A percentile compares a stretch with the other conserved stretches of the same genome.
phyloP scores from a whole-genome alignment of 2,888 invertebrate genomes.

The Pandemis corylana region DNA sequence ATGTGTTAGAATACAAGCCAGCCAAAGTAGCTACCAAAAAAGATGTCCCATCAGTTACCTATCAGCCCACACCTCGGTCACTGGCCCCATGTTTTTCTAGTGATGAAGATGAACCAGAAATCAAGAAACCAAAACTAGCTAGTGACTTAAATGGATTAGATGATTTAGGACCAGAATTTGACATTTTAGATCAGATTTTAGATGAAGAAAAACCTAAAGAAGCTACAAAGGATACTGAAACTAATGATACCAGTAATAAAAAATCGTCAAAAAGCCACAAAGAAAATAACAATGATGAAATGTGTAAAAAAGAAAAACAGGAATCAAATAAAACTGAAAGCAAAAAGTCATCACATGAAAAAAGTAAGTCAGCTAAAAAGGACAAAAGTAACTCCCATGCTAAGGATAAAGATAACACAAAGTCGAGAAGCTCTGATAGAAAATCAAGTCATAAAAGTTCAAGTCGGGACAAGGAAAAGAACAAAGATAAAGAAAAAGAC shows the following conservation, averaged over 20 bases:
- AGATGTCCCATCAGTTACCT: conserved; percentile 64
- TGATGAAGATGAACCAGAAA: conserved; percentile 78
- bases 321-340: conserved; percentile 50
- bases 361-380: conserved; percentile 56
- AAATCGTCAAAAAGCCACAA: conserved; percentile 45
- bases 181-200: conserved; percentile 80
- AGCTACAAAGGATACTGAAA: conserved; percentile 43
- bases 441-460: conserved; percentile 69
- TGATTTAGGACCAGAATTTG: conserved; percentile 81
- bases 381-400: conserved; percentile 54
- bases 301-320: conserved; percentile 47
- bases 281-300: conserved; percentile 45
- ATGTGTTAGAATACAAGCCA: conserved; percentile 76
- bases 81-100: conserved; percentile 80
- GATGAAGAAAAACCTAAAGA: conserved; percentile 71
- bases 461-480: conserved; percentile 62
- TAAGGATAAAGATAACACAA: conserved; percentile 56
- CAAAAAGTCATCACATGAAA: conserved; percentile 51
- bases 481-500: conserved; percentile 57
- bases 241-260: conserved; percentile 47
- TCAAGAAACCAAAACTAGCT: conserved; percentile 71
- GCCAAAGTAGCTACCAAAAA: conserved; percentile 64
- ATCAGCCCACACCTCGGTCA: conserved; percentile 78
- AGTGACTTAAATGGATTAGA: conserved; percentile 75
- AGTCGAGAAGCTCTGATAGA: conserved; percentile 57